Evolutionary conservation across 2,113 vertebrate genomes (phyloP), one percentile per base, ranked within the genome.

Genomic region (Melanostigma gelatinosum): DNA sequence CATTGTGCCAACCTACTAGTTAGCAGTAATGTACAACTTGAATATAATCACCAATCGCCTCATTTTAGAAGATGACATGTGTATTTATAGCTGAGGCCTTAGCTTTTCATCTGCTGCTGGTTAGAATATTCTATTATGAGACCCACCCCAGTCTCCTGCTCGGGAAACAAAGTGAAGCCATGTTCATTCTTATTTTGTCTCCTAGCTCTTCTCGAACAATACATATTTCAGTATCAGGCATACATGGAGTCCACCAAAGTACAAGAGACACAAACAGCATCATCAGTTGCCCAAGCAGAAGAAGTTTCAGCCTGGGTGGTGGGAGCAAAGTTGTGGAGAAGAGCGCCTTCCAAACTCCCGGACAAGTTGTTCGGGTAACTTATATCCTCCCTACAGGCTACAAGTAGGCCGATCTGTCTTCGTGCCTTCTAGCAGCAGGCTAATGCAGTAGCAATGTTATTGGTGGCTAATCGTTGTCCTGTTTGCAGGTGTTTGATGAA

Each of bases 401-500:
- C 24, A 20, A 22, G 9, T 4, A 48, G 44, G 44, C 44, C 13
- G 4, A 10, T 42, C 40, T 42, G 3, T 42, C 40, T 42, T 3
- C 3, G 42, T 44, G 42, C 42, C 42, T 44, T 44, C 16, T 6
- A 63, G 29, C 29, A 27, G 32, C 38, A 65, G 4, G 34, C n/a
- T 27, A 16, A 55, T 15, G 42, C 6, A 55, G 44, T 12, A 24
- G 27, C 67, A 38, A 22, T 40, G 3, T 16, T 16, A 54, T n/a
- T 18, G 22, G 60, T 16, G 6, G 32, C 12, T 48, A 9, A 60
- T 44, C 64, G 6, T 34, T 69, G 4, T 24, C 12, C 8, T 90
- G 84, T 69, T 29, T 86, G 83, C 81, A 99, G 97, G 96, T 99
- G 73, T 91, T 96, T 69, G 97, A 98, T 91, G 89, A 91, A 0